Percentiles rank a stretch among this genome's conserved stretches.
phyloP scores from a whole-genome alignment of 2,797 vertebrate species.

The Myotis findleyi region DNA sequence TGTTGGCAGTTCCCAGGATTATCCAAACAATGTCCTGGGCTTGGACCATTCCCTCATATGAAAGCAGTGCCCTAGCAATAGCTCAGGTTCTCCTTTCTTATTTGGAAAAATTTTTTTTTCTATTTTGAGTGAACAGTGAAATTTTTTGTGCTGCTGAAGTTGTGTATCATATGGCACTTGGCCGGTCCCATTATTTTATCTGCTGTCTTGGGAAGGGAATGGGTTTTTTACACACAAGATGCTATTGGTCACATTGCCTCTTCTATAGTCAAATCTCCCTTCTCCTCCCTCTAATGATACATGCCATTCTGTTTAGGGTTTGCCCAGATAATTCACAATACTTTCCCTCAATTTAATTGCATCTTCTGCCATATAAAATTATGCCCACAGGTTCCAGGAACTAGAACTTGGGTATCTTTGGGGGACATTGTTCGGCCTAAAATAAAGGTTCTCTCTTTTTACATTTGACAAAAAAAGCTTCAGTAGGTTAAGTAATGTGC shows the following conservation, averaged over 20 bases:
- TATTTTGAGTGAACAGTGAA: not conserved
- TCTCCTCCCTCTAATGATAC: not conserved
- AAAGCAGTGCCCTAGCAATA: not conserved
- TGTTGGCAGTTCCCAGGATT: not conserved
- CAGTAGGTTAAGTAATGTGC: not conserved
- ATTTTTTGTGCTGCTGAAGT: not conserved
- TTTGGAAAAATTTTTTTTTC: not conserved
- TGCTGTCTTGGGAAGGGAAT: not conserved
- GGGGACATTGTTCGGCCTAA: not conserved
- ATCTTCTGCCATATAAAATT: not conserved
- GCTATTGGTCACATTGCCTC: not conserved
- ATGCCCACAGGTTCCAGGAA: not conserved
- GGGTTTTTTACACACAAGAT: not conserved
- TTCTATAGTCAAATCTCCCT: not conserved
- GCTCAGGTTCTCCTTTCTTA: not conserved
- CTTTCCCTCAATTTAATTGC: not conserved
- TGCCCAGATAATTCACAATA: not conserved
- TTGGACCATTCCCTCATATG: not conserved
- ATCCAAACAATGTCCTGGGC: not conserved
- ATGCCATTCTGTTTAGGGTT: not conserved
- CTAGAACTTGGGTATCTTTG: not conserved
- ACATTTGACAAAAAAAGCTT: not conserved
- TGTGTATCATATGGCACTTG: not conserved
- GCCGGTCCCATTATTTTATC: not conserved
- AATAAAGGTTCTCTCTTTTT: not conserved